Evolutionary conservation across 2,797 vertebrate species (phyloP).

Genomic region (Diceros bicornis): DNA sequence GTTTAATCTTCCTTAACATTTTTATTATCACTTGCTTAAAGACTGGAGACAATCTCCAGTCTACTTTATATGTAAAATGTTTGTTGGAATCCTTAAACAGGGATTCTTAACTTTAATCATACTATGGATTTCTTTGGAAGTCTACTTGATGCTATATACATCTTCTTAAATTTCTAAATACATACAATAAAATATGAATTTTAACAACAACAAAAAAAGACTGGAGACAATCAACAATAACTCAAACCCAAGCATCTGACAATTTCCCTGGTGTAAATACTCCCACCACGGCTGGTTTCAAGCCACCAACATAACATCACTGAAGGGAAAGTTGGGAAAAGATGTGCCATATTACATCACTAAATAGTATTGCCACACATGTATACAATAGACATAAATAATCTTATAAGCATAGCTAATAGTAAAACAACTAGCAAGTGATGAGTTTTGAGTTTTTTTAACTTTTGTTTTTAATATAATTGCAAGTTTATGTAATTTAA

Average conservation of each 20-base stretch:
- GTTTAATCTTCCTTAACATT: background rate
- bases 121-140: background rate
- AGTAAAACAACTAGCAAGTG: conserved; percentile 2
- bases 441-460: background rate
- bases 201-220: background rate
- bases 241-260: background rate
- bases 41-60: background rate
- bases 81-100: background rate
- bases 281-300: background rate
- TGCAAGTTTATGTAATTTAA: background rate
- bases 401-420: background rate
- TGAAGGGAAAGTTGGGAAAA: background rate
- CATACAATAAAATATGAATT: background rate
- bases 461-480: background rate
- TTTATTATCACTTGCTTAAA: background rate
- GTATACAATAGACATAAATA: background rate
- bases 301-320: background rate
- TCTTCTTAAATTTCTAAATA: background rate
- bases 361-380: background rate
- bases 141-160: background rate
- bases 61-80: background rate
- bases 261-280: background rate
- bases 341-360: background rate
- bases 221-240: background rate
- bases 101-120: background rate